Conservation (phyloP, 2,888 invertebrate genomes). For the Neoaliturus tenellus region DNA sequence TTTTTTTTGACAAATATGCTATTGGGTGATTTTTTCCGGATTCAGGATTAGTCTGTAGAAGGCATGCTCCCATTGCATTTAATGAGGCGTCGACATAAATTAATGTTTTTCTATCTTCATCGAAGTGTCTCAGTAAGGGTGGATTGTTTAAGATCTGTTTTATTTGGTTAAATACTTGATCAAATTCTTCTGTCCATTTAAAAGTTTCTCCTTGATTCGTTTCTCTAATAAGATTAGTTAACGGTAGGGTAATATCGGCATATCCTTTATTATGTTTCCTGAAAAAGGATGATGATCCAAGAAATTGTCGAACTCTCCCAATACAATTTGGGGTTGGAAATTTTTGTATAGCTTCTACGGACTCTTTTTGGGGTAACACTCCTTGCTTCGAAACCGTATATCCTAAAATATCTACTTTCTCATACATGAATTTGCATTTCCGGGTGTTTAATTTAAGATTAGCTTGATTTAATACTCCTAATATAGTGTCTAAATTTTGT, state of each 20-base stretch:
- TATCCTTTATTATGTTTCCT: neutral
- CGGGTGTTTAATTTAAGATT: neutral
- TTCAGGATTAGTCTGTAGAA: neutral
- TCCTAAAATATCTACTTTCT: neutral
- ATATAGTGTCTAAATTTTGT: neutral
- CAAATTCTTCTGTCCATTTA: neutral
- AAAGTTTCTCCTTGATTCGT: neutral
- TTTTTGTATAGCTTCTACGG: neutral
- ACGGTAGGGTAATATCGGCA: neutral
- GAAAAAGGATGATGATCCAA: neutral
- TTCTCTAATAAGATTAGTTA: neutral
- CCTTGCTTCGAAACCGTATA: neutral
- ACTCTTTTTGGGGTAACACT: neutral
- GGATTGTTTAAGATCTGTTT: slow-evolving; percentile 23
- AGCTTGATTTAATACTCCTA: neutral
- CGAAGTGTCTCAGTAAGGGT: neutral
- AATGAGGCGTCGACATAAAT: neutral
- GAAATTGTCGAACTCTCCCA: neutral
- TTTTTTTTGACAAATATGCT: neutral
- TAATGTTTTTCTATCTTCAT: neutral
- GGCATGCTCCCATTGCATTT: neutral
- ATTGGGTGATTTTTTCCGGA: neutral
- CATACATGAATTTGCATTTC: neutral
- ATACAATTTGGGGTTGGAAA: neutral
- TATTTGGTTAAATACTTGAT: neutral